Base-by-base conservation (phyloP, 1,140 invertebrate genomes). In the Trachelipus rathkii region DNA sequence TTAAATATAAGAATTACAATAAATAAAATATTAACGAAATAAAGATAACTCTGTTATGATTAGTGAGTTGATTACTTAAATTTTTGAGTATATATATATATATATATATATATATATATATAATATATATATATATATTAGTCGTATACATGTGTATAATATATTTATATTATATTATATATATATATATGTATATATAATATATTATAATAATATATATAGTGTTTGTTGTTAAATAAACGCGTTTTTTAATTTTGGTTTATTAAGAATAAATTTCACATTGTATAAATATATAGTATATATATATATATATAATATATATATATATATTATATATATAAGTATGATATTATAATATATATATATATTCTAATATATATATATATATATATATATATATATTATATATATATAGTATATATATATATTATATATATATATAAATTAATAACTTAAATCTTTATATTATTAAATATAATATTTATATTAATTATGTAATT, bases 81-180 rank as follows among this genome's bases (percentile, higher is more conserved):
- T 3, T 60, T 15, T 4, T 60, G 2, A 60, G 2, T 19, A 60
- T 19, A 60, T 60, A 60, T 15, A 60, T 60, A 60, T 13, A 13
- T 60, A 60, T 60, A 15, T 15, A 15, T 60, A 60, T 60, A 60
- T 15, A 60, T 15, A 60, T 60, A 15, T 60, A 60, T 60, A 60
- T 13, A 15, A 60, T 13, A 19, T 60, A 60, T 19, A 60, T 60
- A 60, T 15, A 15, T 60, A 60, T 60, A 13, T 19, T n/a, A n/a
- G n/a, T n/a, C n/a, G 8, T 60, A 60, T 15, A 15, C 8, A 60
- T 19, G 8, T 15, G 8, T 60, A 19, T 60, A 60, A 60, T 60
- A 60, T 60, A 60, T 60, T 4, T 60, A 60, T 60, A 60, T 60
- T 60, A 60, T 60, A 60, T 60, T 60, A 60, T 60, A 60, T 60